Base-by-base conservation (phyloP, 2,113 vertebrate species). In the Notothenia rossii region DNA sequence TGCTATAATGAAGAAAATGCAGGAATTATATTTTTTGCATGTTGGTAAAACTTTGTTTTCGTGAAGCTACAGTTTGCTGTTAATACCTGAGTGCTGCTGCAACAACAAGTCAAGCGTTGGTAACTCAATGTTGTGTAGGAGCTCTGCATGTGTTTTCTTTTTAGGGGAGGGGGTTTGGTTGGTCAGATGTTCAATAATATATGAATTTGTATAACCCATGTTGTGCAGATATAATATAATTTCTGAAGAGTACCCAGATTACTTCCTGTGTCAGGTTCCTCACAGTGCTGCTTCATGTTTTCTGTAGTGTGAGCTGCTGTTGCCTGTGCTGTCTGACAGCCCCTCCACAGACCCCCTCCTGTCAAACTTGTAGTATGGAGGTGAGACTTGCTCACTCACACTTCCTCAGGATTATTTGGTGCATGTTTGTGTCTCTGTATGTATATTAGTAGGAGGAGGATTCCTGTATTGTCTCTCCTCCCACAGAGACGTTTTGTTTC, bases 311-410 rank as follows among this genome's bases (percentile, higher is more conserved):
- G 76, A 85, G 62, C 73, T 82, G 43, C 60, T 79, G 75, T 83
- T 88, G 85, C 77, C 88, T 84, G 85, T 84, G 85, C 61, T 64
- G 83, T 79, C 81, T 89, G 91, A 94, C 89, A 86, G 91, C 83
- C 36, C 70, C 80, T 82, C 76, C 7, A 7, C 36, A 40, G 36
- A 7, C 36, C 83, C 36, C 70, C 80, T 82, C 76, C 82, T 85
- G 86, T 88, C 78, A 85, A 68, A 63, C 18, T 18, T 62, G n/a
- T 70, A 84, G 7, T 40, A 40, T 40, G 5, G 64, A 77, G 71
- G 70, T 77, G 79, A 74, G 65, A 77, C 80, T 77, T 49, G 22
- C 84, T 72, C 72, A 79, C 65, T 81, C 72, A 75, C 68, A 76
- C 55, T n/a, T 43, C 75, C 53, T 0, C 49, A 0, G 15, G 29